Evolutionary conservation across 92 coral and sea anemone species (phyloP).

Genomic region (Zoanthus gigantus): DNA sequence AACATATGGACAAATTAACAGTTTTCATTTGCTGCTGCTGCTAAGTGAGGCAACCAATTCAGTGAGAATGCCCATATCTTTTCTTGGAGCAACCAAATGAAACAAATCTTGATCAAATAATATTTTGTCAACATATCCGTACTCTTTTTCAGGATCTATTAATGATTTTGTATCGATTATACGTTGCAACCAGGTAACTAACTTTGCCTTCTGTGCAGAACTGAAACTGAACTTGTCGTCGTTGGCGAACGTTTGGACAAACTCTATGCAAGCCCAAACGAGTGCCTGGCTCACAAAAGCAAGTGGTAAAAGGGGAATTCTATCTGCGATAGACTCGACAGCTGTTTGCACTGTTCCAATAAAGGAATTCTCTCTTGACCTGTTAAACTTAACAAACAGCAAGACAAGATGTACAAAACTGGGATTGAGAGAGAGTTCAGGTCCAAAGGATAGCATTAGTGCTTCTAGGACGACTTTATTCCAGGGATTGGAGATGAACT

Average conservation of each 20-base stretch:
- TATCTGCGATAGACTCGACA: slow-evolving; percentile 17
- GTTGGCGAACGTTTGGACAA: slow-evolving; percentile 34
- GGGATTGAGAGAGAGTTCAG: not conserved
- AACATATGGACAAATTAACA: too few species aligned
- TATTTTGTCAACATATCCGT: slow-evolving; percentile 17
- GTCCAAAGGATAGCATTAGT: not conserved
- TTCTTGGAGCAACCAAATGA: not conserved
- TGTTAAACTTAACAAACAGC: not conserved
- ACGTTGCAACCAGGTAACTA: slow-evolving; percentile 41
- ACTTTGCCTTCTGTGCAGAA: slow-evolving; percentile 24
- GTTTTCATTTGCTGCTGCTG: not conserved
- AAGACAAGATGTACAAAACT: not conserved
- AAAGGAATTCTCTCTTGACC: not conserved
- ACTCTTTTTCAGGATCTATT: not conserved
- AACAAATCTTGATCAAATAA: slow-evolving; percentile 26
- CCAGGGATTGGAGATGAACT: slow-evolving; percentile 4
- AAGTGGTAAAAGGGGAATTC: slow-evolving; percentile 14
- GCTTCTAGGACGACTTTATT: slow-evolving; percentile 18
- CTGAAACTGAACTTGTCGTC: slow-evolving; percentile 19
- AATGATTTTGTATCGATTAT: not conserved
- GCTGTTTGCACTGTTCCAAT: not conserved
- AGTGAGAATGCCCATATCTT: not conserved
- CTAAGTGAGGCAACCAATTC: not conserved
- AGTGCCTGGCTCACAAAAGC: not conserved
- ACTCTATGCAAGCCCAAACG: slow-evolving; percentile 19